Evolutionary conservation across 2,113 vertebrate genomes (phyloP).

Genomic region (Sceloporus undulatus): DNA sequence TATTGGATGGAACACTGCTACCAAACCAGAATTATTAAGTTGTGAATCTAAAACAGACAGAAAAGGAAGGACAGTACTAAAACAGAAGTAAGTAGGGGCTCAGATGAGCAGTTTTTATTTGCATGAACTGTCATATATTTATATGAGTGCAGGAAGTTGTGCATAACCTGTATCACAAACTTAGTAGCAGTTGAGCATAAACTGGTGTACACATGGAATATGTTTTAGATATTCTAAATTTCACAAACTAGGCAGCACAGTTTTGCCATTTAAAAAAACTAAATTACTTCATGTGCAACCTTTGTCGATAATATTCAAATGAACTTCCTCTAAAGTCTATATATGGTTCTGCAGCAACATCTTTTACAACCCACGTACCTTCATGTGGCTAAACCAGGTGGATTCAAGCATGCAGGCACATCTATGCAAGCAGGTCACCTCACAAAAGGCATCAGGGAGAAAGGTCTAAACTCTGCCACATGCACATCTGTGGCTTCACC

Average conservation of each 20-base stretch:
- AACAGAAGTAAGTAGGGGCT: not conserved
- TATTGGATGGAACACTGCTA: not conserved
- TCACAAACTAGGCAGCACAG: not conserved
- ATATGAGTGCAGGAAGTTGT: not conserved
- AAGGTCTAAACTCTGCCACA: not conserved
- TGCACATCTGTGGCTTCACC: not conserved
- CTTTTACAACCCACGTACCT: constrained; percentile 38
- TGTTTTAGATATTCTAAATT: constrained; percentile 1
- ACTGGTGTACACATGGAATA: not conserved
- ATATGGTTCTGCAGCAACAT: constrained; percentile 50
- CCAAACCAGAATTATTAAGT: not conserved
- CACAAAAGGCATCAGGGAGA: not conserved
- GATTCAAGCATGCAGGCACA: not conserved
- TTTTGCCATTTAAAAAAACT: not conserved
- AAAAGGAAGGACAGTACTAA: constrained; percentile 17
- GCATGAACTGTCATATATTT: not conserved
- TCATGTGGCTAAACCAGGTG: not conserved
- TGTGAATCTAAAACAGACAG: constrained; percentile 4
- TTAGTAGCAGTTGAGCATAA: not conserved
- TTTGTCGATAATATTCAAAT: constrained; percentile 32
- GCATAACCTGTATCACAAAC: constrained; percentile 21
- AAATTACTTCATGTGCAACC: constrained; percentile 20
- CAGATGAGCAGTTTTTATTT: constrained; percentile 19
- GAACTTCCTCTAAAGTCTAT: constrained; percentile 35
- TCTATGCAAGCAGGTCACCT: not conserved